These are phyloP conservation scores for Catocala sponsa DNA, from an alignment of 2,888 invertebrate genomes.

Conservation along the genomic window DNA sequence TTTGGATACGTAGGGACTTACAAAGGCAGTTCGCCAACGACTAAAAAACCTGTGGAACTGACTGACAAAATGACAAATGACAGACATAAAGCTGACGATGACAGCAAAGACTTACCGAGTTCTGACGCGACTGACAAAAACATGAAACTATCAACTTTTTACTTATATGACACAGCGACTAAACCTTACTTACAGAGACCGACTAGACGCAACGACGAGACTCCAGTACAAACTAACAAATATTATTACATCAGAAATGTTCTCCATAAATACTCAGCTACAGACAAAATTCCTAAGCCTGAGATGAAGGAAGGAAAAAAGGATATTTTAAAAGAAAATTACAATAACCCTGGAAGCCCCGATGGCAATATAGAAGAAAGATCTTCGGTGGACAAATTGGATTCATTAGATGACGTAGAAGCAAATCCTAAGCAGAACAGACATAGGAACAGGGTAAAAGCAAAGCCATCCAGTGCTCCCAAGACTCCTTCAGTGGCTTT, in stretches of 20 bases:
- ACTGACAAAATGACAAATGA: conserved; percentile 44
- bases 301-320: conserved; percentile 47
- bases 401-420: conserved; percentile 64
- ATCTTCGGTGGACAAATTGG: conserved; percentile 68
- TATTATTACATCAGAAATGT: conserved; percentile 82
- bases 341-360: conserved; percentile 58
- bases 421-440: conserved; percentile 38
- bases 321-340: conserved; percentile 57
- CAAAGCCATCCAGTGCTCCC: conserved; percentile 65
- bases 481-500: conserved; percentile 82
- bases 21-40: conserved; percentile 63
- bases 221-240: conserved; percentile 62
- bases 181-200: conserved; percentile 78
- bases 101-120: conserved; percentile 78
- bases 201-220: conserved; percentile 77
- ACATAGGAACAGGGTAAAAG: conserved; percentile 53
- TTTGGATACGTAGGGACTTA: conserved; percentile 85
- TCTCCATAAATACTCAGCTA: conserved; percentile 74
- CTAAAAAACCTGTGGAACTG: conserved; percentile 35
- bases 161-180: conserved; percentile 77
- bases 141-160: conserved; percentile 79
- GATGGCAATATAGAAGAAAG: conserved; percentile 69
- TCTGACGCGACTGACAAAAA: conserved; percentile 57
- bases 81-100: conserved; percentile 55
- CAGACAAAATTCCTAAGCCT: conserved; percentile 44